Percentiles rank a stretch among this genome's conserved stretches.
Conservation (phyloP, 2,797 vertebrate species). For the Myripristis jacobus region DNA sequence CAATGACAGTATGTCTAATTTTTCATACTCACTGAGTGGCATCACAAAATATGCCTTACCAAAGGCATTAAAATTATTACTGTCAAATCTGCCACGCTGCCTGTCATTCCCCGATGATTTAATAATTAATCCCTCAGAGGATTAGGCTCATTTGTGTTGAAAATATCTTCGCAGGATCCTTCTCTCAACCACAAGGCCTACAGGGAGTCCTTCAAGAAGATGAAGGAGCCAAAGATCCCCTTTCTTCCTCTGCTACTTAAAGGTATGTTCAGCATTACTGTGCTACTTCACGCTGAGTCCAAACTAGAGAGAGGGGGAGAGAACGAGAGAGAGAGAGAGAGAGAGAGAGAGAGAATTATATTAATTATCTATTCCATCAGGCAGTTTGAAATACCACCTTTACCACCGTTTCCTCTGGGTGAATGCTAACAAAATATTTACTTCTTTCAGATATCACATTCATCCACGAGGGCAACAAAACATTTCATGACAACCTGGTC, state of each 20-base stretch:
- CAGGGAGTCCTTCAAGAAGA: conserved; percentile 97
- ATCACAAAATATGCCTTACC: neutral
- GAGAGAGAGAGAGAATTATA: neutral
- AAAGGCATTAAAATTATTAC: neutral
- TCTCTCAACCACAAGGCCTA: conserved; percentile 99
- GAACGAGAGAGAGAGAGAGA: neutral
- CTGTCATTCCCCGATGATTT: conserved; percentile 17
- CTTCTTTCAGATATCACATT: conserved; percentile 91
- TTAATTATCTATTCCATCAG: neutral
- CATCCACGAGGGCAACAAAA: conserved; percentile 99
- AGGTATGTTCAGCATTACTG: conserved; percentile 81
- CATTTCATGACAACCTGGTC: conserved; percentile 96
- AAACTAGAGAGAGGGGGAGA: neutral
- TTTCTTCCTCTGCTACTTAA: conserved; percentile 97
- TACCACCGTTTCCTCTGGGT: neutral
- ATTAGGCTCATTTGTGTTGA: conserved; percentile 56
- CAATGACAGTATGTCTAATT: conserved; percentile 90
- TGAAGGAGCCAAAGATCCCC: conserved; percentile 98
- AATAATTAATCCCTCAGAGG: conserved; percentile 29
- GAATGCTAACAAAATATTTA: conserved; percentile 6
- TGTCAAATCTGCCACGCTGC: neutral
- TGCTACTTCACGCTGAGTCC: conserved; percentile 43
- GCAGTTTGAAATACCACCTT: neutral
- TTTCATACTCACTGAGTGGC: neutral
- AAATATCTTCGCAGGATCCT: conserved; percentile 90